phyloP scores from a whole-genome alignment of 2,797 vertebrate species.

The Melanotaenia pygmaea region DNA sequence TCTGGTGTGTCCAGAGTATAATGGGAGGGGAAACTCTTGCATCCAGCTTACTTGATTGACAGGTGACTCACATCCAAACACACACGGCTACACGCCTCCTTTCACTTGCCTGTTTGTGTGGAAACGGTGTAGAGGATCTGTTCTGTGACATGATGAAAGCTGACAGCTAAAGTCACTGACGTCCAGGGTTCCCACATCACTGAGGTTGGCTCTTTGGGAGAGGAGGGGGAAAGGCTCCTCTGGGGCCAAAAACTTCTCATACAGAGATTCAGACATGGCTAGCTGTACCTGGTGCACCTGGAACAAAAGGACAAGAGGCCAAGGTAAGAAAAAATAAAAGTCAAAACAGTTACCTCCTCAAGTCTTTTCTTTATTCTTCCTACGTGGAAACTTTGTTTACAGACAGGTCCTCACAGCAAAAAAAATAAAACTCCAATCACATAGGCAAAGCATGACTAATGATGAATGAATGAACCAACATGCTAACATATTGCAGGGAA shows the following conservation, averaged over 20 bases:
- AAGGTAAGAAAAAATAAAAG: not conserved
- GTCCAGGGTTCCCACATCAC: conserved; percentile 92
- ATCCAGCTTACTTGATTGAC: not conserved
- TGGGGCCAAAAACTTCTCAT: conserved; percentile 95
- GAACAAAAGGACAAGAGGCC: not conserved
- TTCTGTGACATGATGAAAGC: conserved; percentile 95
- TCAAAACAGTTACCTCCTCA: not conserved
- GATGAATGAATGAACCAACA: no score
- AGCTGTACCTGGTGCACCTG: conserved; percentile 16
- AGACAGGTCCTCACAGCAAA: no score
- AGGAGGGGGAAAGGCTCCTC: conserved; percentile 93
- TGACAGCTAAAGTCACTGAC: conserved; percentile 96
- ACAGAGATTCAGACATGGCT: conserved; percentile 88
- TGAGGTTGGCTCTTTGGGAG: conserved; percentile 89
- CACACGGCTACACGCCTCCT: not conserved
- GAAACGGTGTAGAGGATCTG: conserved; percentile 94
- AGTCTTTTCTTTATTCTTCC: no score
- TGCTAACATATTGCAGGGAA: no score
- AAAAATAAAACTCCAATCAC: no score
- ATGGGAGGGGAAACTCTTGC: no score
- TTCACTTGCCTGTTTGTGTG: conserved; percentile 89
- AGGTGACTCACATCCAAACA: not conserved
- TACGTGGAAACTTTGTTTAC: no score
- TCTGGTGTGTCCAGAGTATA: no score
- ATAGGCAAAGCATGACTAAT: no score